Evolutionary conservation across 2,888 invertebrate genomes (phyloP), one percentile per base, ranked within the genome.

Genomic region (Psylliodes chrysocephalus): DNA sequence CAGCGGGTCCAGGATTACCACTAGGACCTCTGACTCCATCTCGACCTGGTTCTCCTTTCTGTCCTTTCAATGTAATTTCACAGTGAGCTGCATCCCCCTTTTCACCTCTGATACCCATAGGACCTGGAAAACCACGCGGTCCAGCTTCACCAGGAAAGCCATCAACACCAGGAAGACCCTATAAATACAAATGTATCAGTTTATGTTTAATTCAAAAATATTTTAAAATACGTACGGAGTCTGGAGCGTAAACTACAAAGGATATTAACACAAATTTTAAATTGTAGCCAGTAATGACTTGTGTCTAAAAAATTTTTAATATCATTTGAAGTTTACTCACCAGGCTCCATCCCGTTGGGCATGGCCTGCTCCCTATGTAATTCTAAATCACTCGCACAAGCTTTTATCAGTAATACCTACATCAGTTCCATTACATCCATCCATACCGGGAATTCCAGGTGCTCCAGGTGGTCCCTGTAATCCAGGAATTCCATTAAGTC

Each of bases 401-500:
- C n/a, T n/a, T n/a, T n/a, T n/a, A n/a, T n/a, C n/a, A 61, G 33
- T 10, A 42, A 44, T 61, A 63, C 88, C 87, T 86, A 94, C 95
- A 82, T 95, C 95, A 56, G 95, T 94, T 77, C 98, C 98, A 78
- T 98, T 97, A 79, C 98, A 98, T 7, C 98, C 98, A 79, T 98
- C 96, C 75, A 91, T 55, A 84, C 98, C 98, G 38, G 93, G 90
- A 42, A 88, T 84, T 72, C 96, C 96, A n/a, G 92, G 85, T 0
- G 85, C 77, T 52, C 96, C 93, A 0, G 86, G 73, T 60, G 86
- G 86, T 28, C 93, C 93, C 78, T 86, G 88, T 64, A 87, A 78
- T 63, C 93, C 93, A 15, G 90, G 91, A 66, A 90, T 84, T 49
- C 93, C 93, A 74, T 88, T 86, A 64, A 89, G 87, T 67, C 94